A percentile compares a stretch with the other conserved stretches of the same genome.
Evolutionary conservation across 2,797 vertebrate genomes (phyloP).

Genomic region (Helostoma temminkii): DNA sequence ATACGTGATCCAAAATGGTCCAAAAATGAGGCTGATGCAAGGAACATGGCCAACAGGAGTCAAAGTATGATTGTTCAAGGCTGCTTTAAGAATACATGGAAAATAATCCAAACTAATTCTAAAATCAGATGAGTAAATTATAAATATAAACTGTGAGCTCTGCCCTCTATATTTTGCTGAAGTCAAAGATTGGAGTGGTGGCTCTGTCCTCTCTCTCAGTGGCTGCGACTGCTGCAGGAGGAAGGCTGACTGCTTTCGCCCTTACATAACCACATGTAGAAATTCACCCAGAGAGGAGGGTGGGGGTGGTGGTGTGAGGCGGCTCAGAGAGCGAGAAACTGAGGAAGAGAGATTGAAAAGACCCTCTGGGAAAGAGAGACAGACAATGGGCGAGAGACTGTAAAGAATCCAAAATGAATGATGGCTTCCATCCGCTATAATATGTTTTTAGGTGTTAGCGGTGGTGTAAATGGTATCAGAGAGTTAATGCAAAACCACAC

Average conservation of each 20-base stretch:
- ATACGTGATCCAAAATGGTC: no score
- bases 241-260: conserved; percentile 59
- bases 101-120: no score
- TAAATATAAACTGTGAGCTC: conserved; percentile 20
- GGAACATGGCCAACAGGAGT: no score
- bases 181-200: conserved; percentile 40
- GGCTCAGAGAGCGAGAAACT: conserved; percentile 54
- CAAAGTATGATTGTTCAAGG: no score
- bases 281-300: conserved; percentile 80
- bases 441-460: not conserved
- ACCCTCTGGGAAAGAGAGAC: conserved; percentile 60
- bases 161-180: conserved; percentile 42
- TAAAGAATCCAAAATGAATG: conserved; percentile 38
- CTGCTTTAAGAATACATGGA: no score
- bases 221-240: conserved; percentile 66
- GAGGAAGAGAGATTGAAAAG: conserved; percentile 70
- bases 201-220: conserved; percentile 32
- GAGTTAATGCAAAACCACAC: no score
- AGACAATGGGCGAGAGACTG: conserved; percentile 23
- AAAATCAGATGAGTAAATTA: not conserved
- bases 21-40: no score
- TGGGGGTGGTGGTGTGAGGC: conserved; percentile 23
- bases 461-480: no score
- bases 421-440: not conserved
- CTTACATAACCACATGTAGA: conserved; percentile 74